A percentile compares a stretch with the other conserved stretches of the same genome.
phyloP scores from a whole-genome alignment of 2,888 invertebrate genomes.

The Criorhina ranunculi region DNA sequence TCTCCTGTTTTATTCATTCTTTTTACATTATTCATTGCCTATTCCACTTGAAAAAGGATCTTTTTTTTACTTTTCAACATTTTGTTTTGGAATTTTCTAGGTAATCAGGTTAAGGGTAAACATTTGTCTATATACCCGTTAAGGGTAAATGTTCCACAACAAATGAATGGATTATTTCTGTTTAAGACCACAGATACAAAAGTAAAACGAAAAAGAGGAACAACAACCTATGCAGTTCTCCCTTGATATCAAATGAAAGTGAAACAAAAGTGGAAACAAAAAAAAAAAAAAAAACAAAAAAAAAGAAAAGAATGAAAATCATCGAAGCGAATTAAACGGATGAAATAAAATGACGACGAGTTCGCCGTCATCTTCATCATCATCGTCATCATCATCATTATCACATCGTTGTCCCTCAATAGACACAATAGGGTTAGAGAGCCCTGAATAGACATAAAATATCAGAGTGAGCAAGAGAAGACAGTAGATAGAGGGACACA shows the following conservation, averaged over 20 bases:
- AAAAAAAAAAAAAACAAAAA: conserved; percentile 8
- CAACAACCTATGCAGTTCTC: conserved; percentile 7
- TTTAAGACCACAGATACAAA: conserved; percentile 25
- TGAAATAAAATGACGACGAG: conserved; percentile 40
- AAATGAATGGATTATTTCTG: conserved; percentile 39
- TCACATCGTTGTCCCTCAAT: conserved; percentile 34
- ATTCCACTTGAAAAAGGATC: conserved; percentile 59
- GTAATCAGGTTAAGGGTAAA: conserved; percentile 76
- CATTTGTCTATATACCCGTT: conserved; percentile 52
- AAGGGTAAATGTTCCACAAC: conserved; percentile 47
- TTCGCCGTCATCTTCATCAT: conserved; percentile 28
- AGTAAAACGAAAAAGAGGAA: conserved; percentile 9
- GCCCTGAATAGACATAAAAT: conserved; percentile 44
- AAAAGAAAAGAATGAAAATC: conserved; percentile 26
- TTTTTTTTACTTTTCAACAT: conserved; percentile 23
- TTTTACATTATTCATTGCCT: conserved; percentile 68
- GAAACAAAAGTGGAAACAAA: conserved; percentile 42
- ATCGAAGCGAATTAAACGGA: conserved; percentile 64
- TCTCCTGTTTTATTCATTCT: conserved; percentile 45
- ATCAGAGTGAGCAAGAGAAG: conserved; percentile 23
- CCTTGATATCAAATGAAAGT: conserved; percentile 58
- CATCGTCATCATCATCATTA: conserved; percentile 42
- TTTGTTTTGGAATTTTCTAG: conserved; percentile 59
- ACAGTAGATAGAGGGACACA: not conserved
- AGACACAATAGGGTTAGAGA: conserved; percentile 26